Base-by-base conservation (phyloP, 1,140 invertebrate species). In the Aphis gossypii region DNA sequence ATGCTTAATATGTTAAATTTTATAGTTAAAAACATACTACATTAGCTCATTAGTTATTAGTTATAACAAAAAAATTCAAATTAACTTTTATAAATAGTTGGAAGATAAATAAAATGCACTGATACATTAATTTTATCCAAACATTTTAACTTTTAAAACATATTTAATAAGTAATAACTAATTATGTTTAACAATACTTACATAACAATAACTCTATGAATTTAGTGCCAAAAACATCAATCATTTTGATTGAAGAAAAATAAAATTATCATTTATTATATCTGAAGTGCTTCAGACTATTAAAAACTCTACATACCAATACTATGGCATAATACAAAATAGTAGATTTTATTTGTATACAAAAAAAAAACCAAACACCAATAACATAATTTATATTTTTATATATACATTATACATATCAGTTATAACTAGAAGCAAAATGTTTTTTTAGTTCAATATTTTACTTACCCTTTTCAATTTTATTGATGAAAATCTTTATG, bases 381-480 rank as follows among this genome's bases (percentile, higher is more conserved):
- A 60, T 90, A 41, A 38, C 11, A 30, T 60, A 30, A 20, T 51
- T 90, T 21, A 30, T 68, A 68, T 56, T 68, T 68, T 41, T 41
- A 41, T 41, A 41, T 41, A 41, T 41, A 41, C 38, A 41, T 41
- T 41, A 41, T 41, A 41, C 38, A 41, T 41, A 90, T 44, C 0
- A 90, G 5, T 90, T 90, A 90, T 20, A 1, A 90, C 38, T 90
- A 90, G 68, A 60, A 44, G 54, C 38, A 46, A 60, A 90, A 38
- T 90, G 41, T 41, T 6, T 41, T 41, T 90, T 30, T 68, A 90
- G 6, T 30, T 60, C 0, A 44, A 38, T n/a, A 54, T 38, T 9
- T 89, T 51, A 68, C 89, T 90, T 90, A 90, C 89, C 89, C 89
- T 90, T 68, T 90, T n/a, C 23, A 90, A 90, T 30, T 60, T 90